Evolutionary conservation across 92 coral and sea anemone species (phyloP).

Genomic region (Zoanthus solanderi): DNA sequence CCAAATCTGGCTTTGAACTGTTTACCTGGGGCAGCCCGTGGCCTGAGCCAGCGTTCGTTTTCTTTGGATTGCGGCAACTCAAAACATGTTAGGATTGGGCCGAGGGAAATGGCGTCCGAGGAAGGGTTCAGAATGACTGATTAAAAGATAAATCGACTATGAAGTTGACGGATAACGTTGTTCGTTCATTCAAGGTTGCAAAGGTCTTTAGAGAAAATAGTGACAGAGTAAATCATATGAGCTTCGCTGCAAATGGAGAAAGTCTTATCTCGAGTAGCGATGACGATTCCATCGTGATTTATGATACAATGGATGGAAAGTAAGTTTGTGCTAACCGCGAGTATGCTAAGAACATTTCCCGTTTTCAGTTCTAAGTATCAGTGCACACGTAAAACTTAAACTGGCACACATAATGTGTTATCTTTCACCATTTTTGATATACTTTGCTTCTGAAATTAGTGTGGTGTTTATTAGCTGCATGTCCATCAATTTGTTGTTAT

Average conservation of each 20-base stretch:
- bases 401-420: not conserved
- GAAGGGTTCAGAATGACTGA: not conserved
- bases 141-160: constrained; percentile 34
- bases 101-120: not conserved
- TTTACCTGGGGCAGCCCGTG: not conserved
- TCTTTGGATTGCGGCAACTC: not conserved
- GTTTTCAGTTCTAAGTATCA: not conserved
- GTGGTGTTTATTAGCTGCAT: not conserved
- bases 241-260: constrained; percentile 95
- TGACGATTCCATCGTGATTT: constrained; percentile 98
- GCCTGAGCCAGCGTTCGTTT: not conserved
- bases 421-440: not conserved
- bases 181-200: constrained; percentile 94
- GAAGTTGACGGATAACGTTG: constrained; percentile 90
- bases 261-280: constrained; percentile 93
- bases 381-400: not conserved
- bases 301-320: constrained; percentile 96
- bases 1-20: not conserved
- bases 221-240: constrained; percentile 90
- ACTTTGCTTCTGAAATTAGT: not conserved
- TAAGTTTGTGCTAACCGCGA: constrained; percentile 28
- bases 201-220: constrained; percentile 98
- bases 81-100: not conserved
- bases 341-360: not conserved
- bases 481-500: not conserved